A percentile compares a stretch with the other conserved stretches of the same genome.
Conservation (phyloP, 30 jellyfish, hydroid and myxozoan species). For the Mastigias papua region DNA sequence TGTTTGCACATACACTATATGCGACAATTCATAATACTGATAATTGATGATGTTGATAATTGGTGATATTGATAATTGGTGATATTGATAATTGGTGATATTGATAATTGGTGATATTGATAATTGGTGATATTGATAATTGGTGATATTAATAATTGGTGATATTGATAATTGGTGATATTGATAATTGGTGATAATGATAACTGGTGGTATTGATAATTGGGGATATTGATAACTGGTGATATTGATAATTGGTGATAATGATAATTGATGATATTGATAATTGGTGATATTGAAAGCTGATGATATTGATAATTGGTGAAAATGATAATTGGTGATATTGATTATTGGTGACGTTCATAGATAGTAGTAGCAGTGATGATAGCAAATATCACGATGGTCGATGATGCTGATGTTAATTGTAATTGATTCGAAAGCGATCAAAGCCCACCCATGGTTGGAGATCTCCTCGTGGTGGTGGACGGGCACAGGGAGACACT, state of each 20-base stretch:
- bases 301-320: constrained; percentile 8
- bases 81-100: constrained; percentile 2
- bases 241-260: background rate
- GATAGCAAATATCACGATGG: no score
- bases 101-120: background rate
- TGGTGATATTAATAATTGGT: background rate
- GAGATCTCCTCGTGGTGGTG: no score
- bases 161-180: background rate
- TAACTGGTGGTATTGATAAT: background rate
- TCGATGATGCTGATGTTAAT: no score
- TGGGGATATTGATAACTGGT: background rate
- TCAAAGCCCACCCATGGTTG: no score
- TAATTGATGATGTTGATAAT: no score
- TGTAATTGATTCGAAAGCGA: no score
- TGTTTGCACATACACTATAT: no score
- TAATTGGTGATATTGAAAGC: background rate
- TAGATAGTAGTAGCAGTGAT: no score
- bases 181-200: background rate
- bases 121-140: background rate
- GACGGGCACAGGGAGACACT: no score
- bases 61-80: no score
- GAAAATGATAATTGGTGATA: background rate
- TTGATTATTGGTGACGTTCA: no score
- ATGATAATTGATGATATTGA: background rate
- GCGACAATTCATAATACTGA: no score